Base-by-base conservation (phyloP, 1,140 invertebrate genomes). In the Chymomyza costata region DNA sequence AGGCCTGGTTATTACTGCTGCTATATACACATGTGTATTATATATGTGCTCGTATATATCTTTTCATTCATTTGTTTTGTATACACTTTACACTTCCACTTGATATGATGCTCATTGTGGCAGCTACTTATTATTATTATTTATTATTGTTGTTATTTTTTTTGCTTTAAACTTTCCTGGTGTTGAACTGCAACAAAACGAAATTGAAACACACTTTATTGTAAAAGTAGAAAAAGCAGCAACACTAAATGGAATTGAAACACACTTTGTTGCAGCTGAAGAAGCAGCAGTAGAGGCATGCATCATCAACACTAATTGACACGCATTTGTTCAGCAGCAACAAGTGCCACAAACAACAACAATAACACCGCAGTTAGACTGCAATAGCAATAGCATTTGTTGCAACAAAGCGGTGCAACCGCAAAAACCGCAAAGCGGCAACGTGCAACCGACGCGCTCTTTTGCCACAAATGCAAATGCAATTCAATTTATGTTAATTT, bases 401-500 rank as follows among this genome's bases (percentile, higher is more conserved):
- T 16, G 28, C 40, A 30, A 53, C 44, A 49, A 41, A 21, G 16
- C 15, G 30, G 6, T 21, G 18, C 6, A 17, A 13, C 44, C 52
- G 35, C 52, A 54, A 32, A 56, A 71, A 44, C 70, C 55, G 65
- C 67, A 55, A 49, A 39, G 48, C 54, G 46, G 55, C 68, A 70
- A 78, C 62, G 61, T 65, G 65, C 62, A 61, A 54, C 19, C 44
- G 31, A 7, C 35, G 49, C 38, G 3, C 3, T 25, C 21, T 5
- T 8, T 25, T 25, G 21, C 21, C 21, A 25, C 71, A 76, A 76
- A 78, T 65, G 76, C 76, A 84, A 84, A 84, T 84, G 82, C 82
- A 84, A 84, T 84, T 84, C 82, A 84, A 84, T 84, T 84, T 82
- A 80, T 76, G 71, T 67, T 70, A 78, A 84, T 84, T 84, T 78